phyloP scores from a whole-genome alignment of 1,140 invertebrate genomes.

The Zaprionus gabonicus region DNA sequence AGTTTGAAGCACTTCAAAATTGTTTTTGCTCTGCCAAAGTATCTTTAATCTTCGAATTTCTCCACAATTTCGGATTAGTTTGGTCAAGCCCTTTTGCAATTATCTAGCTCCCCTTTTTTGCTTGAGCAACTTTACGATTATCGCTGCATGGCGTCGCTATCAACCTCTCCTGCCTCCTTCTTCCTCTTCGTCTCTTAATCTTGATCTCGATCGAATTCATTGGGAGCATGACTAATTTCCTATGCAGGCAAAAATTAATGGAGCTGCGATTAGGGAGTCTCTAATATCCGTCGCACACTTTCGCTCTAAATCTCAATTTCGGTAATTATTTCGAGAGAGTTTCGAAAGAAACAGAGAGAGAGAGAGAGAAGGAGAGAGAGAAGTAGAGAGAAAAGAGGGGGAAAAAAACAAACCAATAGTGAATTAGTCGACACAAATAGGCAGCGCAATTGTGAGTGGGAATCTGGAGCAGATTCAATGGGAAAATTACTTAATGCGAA shows the following conservation, averaged over 20 bases:
- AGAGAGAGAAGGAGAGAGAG: conserved; percentile 34
- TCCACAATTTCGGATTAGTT: conserved; percentile 15
- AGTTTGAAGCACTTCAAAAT: conserved; percentile 1
- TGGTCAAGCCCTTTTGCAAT: conserved; percentile 19
- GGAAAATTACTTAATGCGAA: conserved; percentile 78
- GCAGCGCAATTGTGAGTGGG: conserved; percentile 67
- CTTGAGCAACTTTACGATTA: conserved; percentile 58
- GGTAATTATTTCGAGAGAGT: conserved; percentile 52
- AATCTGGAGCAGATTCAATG: conserved; percentile 77
- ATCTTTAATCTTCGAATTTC: conserved; percentile 28
- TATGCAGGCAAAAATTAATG: conserved; percentile 53
- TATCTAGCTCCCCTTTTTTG: background rate
- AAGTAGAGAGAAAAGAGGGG: background rate
- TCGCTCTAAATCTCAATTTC: conserved; percentile 44
- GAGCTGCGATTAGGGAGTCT: conserved; percentile 46
- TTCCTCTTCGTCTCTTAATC: background rate
- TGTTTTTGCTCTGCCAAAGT: conserved; percentile 3
- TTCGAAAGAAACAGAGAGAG: conserved; percentile 42
- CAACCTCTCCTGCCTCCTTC: background rate
- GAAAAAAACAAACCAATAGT: background rate
- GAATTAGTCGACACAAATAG: conserved; percentile 28
- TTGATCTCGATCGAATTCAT: conserved; percentile 52
- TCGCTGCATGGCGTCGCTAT: conserved; percentile 30
- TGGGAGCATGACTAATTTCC: conserved; percentile 46
- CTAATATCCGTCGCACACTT: conserved; percentile 58